Percentiles rank a stretch among this genome's conserved stretches.
Evolutionary conservation across 2,888 invertebrate genomes (phyloP).

Genomic region (Deilephila porcellus): DNA sequence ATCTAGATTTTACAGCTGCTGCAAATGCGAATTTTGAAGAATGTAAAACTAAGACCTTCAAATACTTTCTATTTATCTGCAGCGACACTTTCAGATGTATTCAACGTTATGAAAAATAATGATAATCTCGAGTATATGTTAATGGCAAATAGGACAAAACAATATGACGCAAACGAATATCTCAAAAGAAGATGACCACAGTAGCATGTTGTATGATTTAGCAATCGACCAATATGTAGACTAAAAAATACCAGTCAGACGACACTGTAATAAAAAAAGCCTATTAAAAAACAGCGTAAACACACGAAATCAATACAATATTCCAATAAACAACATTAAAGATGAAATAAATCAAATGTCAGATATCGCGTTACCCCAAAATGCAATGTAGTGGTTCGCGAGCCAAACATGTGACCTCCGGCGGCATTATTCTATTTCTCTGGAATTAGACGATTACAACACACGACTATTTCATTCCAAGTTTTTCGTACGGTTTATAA

Average conservation of each 20-base stretch:
- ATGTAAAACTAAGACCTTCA: too few relatives aligned
- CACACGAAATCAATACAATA: constrained; percentile 5
- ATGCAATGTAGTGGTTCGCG: constrained; percentile 40
- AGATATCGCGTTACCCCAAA: constrained; percentile 43
- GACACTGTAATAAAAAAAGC: neutral
- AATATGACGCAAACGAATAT: neutral
- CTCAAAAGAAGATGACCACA: too few relatives aligned
- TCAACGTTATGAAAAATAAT: too few relatives aligned
- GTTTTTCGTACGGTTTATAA: constrained; percentile 70
- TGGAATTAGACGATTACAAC: constrained; percentile 77
- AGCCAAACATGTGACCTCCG: constrained; percentile 63
- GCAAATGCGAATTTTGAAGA: too few relatives aligned
- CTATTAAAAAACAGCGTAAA: neutral
- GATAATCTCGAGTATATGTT: neutral
- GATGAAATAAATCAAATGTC: constrained; percentile 44
- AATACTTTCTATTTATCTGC: too few relatives aligned
- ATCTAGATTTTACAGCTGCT: neutral
- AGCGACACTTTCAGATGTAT: too few relatives aligned
- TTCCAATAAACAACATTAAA: constrained; percentile 31
- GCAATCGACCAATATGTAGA: neutral
- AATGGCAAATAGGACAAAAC: neutral
- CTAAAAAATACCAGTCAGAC: neutral
- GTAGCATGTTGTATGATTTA: neutral
- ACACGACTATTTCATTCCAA: constrained; percentile 64
- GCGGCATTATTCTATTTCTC: constrained; percentile 68